Evolutionary conservation across 2,888 invertebrate genomes (phyloP), one percentile per base, ranked within the genome.

Genomic region (Rotaria sp.): DNA sequence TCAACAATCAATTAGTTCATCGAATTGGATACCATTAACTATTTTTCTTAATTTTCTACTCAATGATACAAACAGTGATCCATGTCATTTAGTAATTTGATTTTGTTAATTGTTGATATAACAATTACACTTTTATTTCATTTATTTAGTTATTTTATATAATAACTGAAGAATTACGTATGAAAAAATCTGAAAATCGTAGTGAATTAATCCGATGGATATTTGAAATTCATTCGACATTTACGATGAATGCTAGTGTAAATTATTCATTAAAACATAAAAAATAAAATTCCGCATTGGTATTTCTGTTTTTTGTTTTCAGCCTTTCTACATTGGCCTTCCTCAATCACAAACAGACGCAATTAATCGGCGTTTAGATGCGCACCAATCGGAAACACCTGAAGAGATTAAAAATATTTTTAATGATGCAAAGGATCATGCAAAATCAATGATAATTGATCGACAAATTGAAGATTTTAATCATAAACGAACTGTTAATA

Each of bases 211-310:
- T 45, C n/a, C 80, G 80, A n/a, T 80, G 80, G 80, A 45, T 45
- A 80, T 80, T 80, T 45, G 80, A 80, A 45, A 80, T 80, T 80
- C 80, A 80, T 80, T 80, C 80, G 4, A 80, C 80, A 45, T 80
- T 80, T 80, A 80, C 80, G 3, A 80, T 80, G 80, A 45, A 80
- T 80, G 15, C 41, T n/a, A 80, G 80, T 80, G 80, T 80, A 80
- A 41, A 45, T 45, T 21, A n/a, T n/a, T 21, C 2, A 35, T n/a
- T n/a, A 18, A 1, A 35, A 67, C 13, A 67, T 7, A 15, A 3
- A 15, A 30, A 67, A 8, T 24, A 3, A 52, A 0, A 24, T 52
- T 24, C 4, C 15, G 15, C 18, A 50, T 50, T 50, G 18, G n/a
- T n/a, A n/a, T n/a, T n/a, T n/a, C n/a, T n/a, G n/a, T n/a, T n/a